These are phyloP conservation scores for Tiaroga cobitis DNA, from an alignment of 2,797 vertebrate genomes.

Conservation along the genomic window DNA sequence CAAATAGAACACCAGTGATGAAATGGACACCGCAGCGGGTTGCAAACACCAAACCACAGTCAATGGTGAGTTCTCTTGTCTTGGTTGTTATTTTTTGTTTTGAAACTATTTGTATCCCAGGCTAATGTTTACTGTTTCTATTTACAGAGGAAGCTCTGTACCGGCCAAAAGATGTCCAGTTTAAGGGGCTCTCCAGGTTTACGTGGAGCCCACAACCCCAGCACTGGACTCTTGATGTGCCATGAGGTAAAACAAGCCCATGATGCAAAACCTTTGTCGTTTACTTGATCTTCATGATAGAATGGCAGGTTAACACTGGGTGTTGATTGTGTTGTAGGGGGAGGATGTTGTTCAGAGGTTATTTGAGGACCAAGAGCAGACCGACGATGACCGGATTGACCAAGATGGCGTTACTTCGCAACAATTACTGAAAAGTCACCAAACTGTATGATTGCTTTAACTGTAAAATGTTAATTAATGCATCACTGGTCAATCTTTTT, in stretches of 20 bases:
- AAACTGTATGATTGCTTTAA: slow-evolving; percentile 60
- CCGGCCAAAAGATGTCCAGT: slow-evolving; percentile 60
- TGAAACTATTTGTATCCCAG: background rate
- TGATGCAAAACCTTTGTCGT: background rate
- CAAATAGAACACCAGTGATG: slow-evolving; percentile 61
- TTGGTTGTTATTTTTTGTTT: background rate
- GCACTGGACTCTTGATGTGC: slow-evolving; percentile 45
- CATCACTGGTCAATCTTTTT: background rate
- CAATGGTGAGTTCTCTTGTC: slow-evolving; percentile 66
- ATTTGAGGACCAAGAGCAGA: slow-evolving; percentile 72
- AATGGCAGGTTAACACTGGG: slow-evolving; percentile 22
- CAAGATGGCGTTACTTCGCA: background rate
- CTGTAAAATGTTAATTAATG: background rate
- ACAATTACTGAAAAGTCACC: slow-evolving; percentile 15
- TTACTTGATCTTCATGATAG: background rate
- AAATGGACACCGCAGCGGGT: slow-evolving; percentile 75
- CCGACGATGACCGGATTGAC: slow-evolving; percentile 56
- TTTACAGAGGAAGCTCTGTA: slow-evolving; percentile 69
- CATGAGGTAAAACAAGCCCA: slow-evolving; percentile 69
- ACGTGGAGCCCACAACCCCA: slow-evolving; percentile 35
- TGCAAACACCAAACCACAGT: slow-evolving; percentile 65
- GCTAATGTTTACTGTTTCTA: slow-evolving; percentile 4
- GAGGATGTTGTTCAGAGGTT: slow-evolving; percentile 75
- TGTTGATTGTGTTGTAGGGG: slow-evolving; percentile 60
- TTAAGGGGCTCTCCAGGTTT: slow-evolving; percentile 56